These are phyloP conservation scores for Tetramorium alpestre DNA, from an alignment of 1,140 invertebrate species.

Conservation along the genomic window DNA sequence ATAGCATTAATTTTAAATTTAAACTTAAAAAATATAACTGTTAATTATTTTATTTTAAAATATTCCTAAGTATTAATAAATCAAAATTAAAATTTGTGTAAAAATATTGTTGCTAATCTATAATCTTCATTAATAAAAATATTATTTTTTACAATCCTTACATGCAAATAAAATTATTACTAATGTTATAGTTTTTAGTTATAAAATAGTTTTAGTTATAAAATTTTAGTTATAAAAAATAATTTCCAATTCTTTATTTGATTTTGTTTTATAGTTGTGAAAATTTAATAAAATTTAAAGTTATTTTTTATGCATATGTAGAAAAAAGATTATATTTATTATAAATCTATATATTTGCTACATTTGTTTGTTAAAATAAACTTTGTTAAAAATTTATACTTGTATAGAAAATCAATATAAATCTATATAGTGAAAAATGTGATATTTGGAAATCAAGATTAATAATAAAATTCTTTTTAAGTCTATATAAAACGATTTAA, in stretches of 20 bases:
- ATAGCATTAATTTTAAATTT: too few relatives aligned
- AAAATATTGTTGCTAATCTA: not conserved
- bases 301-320: not conserved
- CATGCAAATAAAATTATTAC: not conserved
- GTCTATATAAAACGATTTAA: not conserved
- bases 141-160: not conserved
- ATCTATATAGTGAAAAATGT: not conserved
- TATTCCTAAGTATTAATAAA: not conserved
- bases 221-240: conserved; percentile 2
- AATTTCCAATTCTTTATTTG: not conserved
- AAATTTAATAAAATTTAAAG: not conserved
- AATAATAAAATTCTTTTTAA: not conserved
- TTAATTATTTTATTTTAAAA: not conserved
- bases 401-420: not conserved
- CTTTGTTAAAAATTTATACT: not conserved
- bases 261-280: not conserved
- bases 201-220: not conserved
- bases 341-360: not conserved
- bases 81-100: not conserved
- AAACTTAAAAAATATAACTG: too few relatives aligned
- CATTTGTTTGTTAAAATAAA: not conserved
- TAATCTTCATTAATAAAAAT: not conserved
- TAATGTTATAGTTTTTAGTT: not conserved
- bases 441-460: not conserved
- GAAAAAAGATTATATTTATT: not conserved